phyloP scores from a whole-genome alignment of 2,888 invertebrate species.

The Amphipoea oculea region DNA sequence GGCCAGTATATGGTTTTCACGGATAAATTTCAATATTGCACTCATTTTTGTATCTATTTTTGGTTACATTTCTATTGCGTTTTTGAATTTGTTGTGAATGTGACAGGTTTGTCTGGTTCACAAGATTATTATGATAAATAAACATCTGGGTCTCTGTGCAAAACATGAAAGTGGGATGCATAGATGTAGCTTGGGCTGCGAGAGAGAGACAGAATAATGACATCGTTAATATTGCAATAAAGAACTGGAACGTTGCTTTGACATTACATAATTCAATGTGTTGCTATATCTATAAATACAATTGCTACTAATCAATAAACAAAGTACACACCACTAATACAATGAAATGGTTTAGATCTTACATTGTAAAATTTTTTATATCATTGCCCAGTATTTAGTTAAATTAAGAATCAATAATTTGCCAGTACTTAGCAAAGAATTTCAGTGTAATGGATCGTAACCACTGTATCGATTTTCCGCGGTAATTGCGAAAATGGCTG shows the following conservation, averaged over 20 bases:
- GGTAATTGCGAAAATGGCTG: constrained; percentile 70
- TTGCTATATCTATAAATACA: constrained; percentile 18
- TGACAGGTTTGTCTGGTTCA: constrained; percentile 50
- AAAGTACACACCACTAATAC: neutral
- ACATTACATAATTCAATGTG: constrained; percentile 51
- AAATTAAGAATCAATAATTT: neutral
- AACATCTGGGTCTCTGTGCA: constrained; percentile 25
- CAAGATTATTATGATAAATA: constrained; percentile 35
- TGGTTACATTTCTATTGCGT: constrained; percentile 82
- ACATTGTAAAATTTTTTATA: too few species aligned
- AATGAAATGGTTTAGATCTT: neutral
- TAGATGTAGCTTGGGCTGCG: neutral
- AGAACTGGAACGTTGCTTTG: constrained; percentile 46
- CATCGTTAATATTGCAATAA: neutral
- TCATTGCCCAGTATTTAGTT: neutral
- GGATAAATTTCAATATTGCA: constrained; percentile 92
- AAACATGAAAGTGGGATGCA: constrained; percentile 30
- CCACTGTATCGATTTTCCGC: constrained; percentile 75
- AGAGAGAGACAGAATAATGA: constrained; percentile 43
- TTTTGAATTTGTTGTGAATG: constrained; percentile 80
- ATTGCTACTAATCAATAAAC: constrained; percentile 36
- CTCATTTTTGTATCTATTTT: constrained; percentile 88
- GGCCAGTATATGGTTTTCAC: constrained; percentile 92
- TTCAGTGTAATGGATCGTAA: constrained; percentile 68
- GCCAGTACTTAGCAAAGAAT: neutral